Evolutionary conservation across 2,113 vertebrate genomes (phyloP).

Genomic region (Apodemus sylvaticus): DNA sequence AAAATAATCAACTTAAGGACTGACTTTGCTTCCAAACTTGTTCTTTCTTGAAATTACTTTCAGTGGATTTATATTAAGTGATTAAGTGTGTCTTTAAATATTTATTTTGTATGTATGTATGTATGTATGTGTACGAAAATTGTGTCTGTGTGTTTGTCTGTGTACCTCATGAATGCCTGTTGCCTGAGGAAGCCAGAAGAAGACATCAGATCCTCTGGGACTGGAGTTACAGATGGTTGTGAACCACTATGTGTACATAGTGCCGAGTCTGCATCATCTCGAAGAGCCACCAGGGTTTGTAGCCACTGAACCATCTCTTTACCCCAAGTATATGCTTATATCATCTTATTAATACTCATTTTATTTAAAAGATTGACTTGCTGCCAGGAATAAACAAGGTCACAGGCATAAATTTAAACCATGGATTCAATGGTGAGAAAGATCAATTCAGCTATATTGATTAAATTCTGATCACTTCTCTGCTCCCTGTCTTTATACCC

Average conservation of each 20-base stretch:
- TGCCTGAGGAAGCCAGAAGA: background rate
- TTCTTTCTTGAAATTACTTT: slow-evolving; percentile 6
- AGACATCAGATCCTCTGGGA: background rate
- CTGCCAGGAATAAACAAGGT: background rate
- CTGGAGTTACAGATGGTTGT: background rate
- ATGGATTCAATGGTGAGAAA: background rate
- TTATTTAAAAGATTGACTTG: slow-evolving; percentile 36
- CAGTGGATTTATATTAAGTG: background rate
- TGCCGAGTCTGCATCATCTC: background rate
- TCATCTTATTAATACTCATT: background rate
- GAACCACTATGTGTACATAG: too few relatives aligned
- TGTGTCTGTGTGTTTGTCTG: background rate
- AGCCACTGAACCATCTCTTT: background rate
- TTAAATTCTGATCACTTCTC: background rate
- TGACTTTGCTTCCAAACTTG: background rate
- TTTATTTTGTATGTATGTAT: too few relatives aligned
- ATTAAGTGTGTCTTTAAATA: background rate
- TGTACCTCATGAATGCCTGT: background rate
- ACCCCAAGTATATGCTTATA: background rate
- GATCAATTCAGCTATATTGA: background rate
- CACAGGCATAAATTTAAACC: background rate
- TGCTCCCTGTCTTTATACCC: background rate
- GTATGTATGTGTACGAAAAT: background rate
- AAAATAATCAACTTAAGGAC: slow-evolving; percentile 15
- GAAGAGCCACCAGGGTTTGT: background rate